Percentiles rank a stretch among this genome's conserved stretches.
These are phyloP conservation scores for Protobothrops mucrosquamatus DNA, from an alignment of 2,113 vertebrate genomes.

Conservation along the genomic window DNA sequence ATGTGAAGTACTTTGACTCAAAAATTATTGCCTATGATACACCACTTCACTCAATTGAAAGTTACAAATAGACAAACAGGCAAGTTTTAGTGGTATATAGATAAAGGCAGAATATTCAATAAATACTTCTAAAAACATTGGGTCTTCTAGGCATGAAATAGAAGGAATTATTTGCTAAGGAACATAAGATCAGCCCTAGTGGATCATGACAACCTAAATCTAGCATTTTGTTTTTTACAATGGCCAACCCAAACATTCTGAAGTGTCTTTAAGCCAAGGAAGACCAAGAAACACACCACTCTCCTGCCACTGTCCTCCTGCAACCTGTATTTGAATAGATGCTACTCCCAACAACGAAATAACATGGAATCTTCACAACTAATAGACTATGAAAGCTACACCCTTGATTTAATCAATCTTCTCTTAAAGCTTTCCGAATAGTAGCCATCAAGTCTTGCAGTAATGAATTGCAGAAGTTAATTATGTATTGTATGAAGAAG, in stretches of 20 bases:
- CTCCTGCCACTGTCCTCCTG: neutral
- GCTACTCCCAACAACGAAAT: neutral
- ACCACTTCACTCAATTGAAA: neutral
- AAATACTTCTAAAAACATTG: conserved; percentile 57
- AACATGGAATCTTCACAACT: neutral
- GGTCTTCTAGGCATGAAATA: conserved; percentile 58
- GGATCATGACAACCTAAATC: too few relatives aligned
- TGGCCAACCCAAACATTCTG: neutral
- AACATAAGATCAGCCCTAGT: conserved; percentile 23
- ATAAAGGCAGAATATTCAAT: conserved; percentile 22
- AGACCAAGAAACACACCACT: neutral
- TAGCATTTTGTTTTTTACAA: neutral
- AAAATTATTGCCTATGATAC: neutral
- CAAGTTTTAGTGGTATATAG: neutral
- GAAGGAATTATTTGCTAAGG: conserved; percentile 52
- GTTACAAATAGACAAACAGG: neutral
- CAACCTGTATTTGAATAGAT: neutral
- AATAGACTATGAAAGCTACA: neutral
- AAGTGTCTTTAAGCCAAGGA: neutral
- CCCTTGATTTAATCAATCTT: neutral
- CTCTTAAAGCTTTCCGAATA: neutral
- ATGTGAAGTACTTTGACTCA: neutral
- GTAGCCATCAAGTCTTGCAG: neutral
- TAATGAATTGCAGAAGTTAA: neutral
- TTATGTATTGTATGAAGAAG: neutral